Evolutionary conservation across 2,113 vertebrate species (phyloP).

Genomic region (Dolichotis patagonum): DNA sequence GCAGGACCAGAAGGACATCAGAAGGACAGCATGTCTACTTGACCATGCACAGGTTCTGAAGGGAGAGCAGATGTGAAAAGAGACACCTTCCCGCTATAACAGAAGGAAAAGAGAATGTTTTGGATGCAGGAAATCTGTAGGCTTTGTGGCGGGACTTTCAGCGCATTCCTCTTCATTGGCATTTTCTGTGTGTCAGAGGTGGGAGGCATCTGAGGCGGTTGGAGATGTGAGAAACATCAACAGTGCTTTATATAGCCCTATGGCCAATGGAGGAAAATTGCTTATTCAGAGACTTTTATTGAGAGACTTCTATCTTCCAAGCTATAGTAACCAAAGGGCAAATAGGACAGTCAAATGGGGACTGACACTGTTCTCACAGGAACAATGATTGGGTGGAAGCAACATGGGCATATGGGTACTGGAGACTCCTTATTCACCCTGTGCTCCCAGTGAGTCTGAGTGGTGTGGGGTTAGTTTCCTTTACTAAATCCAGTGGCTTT

Average conservation of each 20-base stretch:
- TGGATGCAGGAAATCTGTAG: background rate
- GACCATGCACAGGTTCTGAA: background rate
- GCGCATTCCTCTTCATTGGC: background rate
- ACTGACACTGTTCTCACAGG: background rate
- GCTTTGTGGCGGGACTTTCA: background rate
- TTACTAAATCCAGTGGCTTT: background rate
- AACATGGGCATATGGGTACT: fast-evolving
- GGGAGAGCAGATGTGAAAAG: background rate
- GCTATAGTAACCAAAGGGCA: background rate
- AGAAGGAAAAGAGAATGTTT: background rate
- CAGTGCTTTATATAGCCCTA: background rate
- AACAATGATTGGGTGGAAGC: fast-evolving
- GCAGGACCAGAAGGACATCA: fast-evolving
- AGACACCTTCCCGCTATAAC: background rate
- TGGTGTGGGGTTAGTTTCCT: background rate
- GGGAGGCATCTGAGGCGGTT: conserved; percentile 10
- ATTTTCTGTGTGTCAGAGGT: conserved; percentile 32
- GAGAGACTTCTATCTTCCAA: background rate
- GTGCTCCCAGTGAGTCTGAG: background rate
- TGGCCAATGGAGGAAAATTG: background rate
- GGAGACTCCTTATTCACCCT: no score
- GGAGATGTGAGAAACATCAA: background rate
- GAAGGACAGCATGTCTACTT: background rate
- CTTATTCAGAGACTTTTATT: background rate
- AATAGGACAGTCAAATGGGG: fast-evolving